These are phyloP conservation scores for Dione vanillae DNA, from an alignment of 2,888 invertebrate species.

Conservation along the genomic window DNA sequence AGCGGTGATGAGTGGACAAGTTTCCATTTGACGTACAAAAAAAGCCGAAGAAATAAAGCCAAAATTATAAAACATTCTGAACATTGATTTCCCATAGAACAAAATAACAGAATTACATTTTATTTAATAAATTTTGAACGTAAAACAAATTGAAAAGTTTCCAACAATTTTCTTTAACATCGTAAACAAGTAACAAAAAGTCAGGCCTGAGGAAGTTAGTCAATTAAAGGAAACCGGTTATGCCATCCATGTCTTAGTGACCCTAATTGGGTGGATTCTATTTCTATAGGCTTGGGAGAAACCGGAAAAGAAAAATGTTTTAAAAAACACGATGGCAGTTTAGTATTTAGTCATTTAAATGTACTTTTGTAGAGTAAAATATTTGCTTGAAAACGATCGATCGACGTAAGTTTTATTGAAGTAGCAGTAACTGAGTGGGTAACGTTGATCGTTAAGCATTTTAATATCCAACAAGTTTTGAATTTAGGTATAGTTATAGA, in stretches of 20 bases:
- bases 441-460: not conserved
- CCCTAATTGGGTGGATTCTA: conserved; percentile 37
- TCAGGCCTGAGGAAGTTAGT: conserved; percentile 26
- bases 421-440: not conserved
- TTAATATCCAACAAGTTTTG: not conserved
- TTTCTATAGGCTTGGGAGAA: conserved; percentile 35
- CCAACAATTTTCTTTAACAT: not conserved
- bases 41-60: too few species aligned
- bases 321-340: conserved; percentile 32
- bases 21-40: too few species aligned
- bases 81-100: too few species aligned
- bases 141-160: not conserved
- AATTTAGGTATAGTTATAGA: not conserved
- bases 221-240: conserved; percentile 33
- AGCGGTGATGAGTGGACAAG: too few species aligned
- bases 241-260: conserved; percentile 31
- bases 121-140: not conserved
- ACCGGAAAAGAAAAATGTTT: conserved; percentile 36
- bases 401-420: conserved; percentile 1
- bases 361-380: conserved; percentile 19
- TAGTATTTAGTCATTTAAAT: conserved; percentile 32
- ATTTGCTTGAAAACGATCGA: not conserved
- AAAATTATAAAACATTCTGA: too few species aligned
- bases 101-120: too few species aligned
- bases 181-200: not conserved